These are phyloP conservation scores for Garra rufa DNA, from an alignment of 2,113 vertebrate species.

Conservation along the genomic window DNA sequence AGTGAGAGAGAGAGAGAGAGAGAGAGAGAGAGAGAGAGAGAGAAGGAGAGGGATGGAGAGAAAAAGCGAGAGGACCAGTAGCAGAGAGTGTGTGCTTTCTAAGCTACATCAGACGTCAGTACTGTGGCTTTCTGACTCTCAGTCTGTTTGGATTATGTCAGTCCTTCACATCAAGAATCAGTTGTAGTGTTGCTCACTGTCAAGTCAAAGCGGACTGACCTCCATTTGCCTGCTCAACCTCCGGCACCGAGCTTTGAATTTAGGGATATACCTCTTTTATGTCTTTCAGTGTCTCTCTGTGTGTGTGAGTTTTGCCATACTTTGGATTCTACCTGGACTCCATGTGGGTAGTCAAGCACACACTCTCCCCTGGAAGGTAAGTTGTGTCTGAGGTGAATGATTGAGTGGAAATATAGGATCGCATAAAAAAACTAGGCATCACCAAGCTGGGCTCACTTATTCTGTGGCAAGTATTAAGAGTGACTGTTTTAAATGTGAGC, in stretches of 20 bases:
- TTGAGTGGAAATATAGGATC: background rate
- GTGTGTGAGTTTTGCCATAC: background rate
- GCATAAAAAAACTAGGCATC: background rate
- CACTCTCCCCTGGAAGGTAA: constrained; percentile 29
- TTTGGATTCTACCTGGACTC: constrained; percentile 19
- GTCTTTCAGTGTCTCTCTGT: constrained; percentile 10
- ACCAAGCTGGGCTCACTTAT: background rate
- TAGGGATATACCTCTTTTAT: background rate
- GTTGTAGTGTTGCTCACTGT: background rate
- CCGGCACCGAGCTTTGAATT: background rate
- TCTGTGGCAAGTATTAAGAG: background rate
- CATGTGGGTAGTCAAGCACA: constrained; percentile 13
- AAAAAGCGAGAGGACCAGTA: background rate
- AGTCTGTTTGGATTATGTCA: background rate
- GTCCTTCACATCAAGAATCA: constrained; percentile 8
- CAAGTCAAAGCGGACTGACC: constrained; percentile 5
- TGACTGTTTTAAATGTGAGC: background rate
- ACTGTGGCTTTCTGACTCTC: background rate
- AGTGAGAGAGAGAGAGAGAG: background rate
- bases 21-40: background rate
- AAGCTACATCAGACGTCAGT: background rate
- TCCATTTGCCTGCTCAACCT: background rate
- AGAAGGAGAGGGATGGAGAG: background rate
- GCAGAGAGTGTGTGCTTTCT: background rate
- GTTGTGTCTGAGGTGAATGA: background rate